Conservation (phyloP, 2,797 vertebrate genomes). For the Molossus molossus region DNA sequence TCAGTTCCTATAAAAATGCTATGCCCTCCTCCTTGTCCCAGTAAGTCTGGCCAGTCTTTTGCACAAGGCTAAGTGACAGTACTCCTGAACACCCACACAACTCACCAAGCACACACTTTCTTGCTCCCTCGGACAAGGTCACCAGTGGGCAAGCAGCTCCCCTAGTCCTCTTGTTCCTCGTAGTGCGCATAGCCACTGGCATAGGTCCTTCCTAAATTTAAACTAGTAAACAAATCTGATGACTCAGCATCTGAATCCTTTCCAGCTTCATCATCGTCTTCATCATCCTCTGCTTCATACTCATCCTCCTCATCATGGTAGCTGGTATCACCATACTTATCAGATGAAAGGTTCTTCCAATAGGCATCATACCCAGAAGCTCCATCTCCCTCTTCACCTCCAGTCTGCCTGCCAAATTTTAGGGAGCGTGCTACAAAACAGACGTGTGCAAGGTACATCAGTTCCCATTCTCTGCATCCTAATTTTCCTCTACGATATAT, state of each 20-base stretch:
- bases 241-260: conserved; percentile 92
- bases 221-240: conserved; percentile 90
- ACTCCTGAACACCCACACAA: conserved; percentile 29
- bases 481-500: neutral
- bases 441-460: neutral
- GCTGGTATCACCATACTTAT: conserved; percentile 87
- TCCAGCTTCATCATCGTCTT: conserved; percentile 92
- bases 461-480: neutral
- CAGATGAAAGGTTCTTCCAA: conserved; percentile 94
- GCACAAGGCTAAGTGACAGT: conserved; percentile 66
- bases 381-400: conserved; percentile 91
- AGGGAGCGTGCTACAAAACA: conserved; percentile 93
- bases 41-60: conserved; percentile 51
- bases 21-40: conserved; percentile 25
- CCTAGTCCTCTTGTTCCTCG: conserved; percentile 90
- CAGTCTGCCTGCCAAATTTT: conserved; percentile 96
- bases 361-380: conserved; percentile 96
- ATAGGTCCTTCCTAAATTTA: conserved; percentile 94
- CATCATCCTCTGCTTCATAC: conserved; percentile 92
- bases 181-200: conserved; percentile 93
- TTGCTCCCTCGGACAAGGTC: neutral
- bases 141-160: neutral
- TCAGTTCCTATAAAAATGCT: conserved; percentile 70
- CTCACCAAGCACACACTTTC: neutral
- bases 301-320: conserved; percentile 90